Evolutionary conservation across 2,113 vertebrate species (phyloP), one percentile per base, ranked within the genome.

Genomic region (Hoplias malabaricus): DNA sequence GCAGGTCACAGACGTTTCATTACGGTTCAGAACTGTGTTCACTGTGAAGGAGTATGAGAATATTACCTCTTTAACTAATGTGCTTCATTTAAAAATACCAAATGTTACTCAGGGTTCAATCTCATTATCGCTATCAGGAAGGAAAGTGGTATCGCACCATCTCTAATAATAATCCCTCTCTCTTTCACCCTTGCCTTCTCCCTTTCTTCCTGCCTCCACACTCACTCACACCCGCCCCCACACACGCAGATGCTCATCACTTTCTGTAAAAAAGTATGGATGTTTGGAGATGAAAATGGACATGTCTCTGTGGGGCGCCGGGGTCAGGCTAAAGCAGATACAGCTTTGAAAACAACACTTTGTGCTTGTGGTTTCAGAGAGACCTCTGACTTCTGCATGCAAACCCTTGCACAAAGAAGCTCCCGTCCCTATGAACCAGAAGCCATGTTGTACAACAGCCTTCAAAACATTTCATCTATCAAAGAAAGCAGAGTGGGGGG

Each of bases 301-400:
- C 72, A 75, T 50, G 78, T 27, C 38, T 34, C 69, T 54, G 53
- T 16, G 31, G 74, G 25, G 34, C 25, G 68, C 50, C 50, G 27
- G 19, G 56, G 23, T 82, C 62, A 73, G 43, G 56, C 62, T 69
- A 10, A 53, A 25, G 43, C 43, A 53, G 69, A 73, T 68, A 73
- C 34, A 62, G 77, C 77, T 25, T 46, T 62, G 42, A 78, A 65
- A 57, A 54, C 77, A 42, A 43, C 48, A 19, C 48, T 54, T 54
- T 70, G 33, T 53, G 29, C 31, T 48, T 54, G n/a, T 70, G 27
- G 25, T 46, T 46, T 61, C 38, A 62, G 10, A 48, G 25, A 59
- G 76, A 46, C 36, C 46, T 78, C 23, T 9, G 29, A 25, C 65
- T 80, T 78, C 29, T 43, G 23, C 50, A 21, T 40, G 13, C 16